Base-by-base conservation (phyloP, 2,888 invertebrate species). In the Agelastica alni region DNA sequence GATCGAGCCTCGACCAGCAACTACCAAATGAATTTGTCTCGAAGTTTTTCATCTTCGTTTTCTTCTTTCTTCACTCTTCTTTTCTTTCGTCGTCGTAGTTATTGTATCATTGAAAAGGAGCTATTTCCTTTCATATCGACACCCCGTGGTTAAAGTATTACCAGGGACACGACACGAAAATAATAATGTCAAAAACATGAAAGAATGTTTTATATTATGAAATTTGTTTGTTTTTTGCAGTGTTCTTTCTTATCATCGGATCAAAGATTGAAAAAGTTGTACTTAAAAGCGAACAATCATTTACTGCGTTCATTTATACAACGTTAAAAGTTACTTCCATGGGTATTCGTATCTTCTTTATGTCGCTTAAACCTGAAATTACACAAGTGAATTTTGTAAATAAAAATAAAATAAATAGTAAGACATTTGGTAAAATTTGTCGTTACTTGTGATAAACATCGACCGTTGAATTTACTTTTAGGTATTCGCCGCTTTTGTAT, bases 101-200 rank as follows among this genome's bases (percentile, higher is more conserved):
- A 55, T 55, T 55, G 51, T 55, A 51, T 55, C 51, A 51, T 26
- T 20, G 28, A 30, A 37, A 51, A 44, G 36, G 45, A 45, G 37
- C 41, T 45, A 54, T 54, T 54, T 55, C 55, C 46, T 55, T 55
- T 51, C 51, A 46, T 48, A 55, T 44, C 49, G 34, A 53, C 56
- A 49, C 56, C 56, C 53, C 16, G 16, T 17, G 36, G 36, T 36
- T 36, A 10, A 5, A 26, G 9, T 26, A 7, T 2, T 6, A 26
- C 6, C 1, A 26, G 26, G 26, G 26, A 9, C 9, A 26, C 6
- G 26, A 26, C 26, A n/a, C n/a, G n/a, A n/a, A n/a, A n/a, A n/a
- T n/a, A n/a, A n/a, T n/a, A n/a, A n/a, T n/a, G n/a, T n/a, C n/a
- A n/a, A n/a, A n/a, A n/a, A n/a, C n/a, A n/a, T n/a, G n/a, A n/a